phyloP scores from a whole-genome alignment of 1,140 invertebrate species.

The Solenopsis invicta region DNA sequence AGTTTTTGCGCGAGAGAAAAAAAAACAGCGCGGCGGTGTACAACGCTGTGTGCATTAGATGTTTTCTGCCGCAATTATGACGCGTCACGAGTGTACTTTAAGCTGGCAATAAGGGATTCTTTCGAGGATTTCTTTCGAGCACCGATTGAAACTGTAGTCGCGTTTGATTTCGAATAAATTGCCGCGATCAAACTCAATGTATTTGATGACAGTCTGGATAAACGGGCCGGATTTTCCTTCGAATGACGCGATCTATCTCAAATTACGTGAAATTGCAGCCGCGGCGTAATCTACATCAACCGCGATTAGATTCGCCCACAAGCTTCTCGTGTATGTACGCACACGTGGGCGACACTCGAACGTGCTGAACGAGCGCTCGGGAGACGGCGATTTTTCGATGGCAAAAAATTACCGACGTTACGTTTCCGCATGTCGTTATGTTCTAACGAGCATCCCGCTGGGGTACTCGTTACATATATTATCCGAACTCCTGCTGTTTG shows the following conservation, averaged over 20 bases:
- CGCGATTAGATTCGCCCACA: conserved; percentile 19
- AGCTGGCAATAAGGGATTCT: not conserved
- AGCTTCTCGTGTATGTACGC: not conserved
- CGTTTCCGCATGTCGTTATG: conserved; percentile 13
- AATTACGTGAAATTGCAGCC: conserved; percentile 39
- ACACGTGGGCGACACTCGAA: conserved; percentile 22
- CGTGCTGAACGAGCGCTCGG: not conserved
- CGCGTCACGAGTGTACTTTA: too few relatives aligned
- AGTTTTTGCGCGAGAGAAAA: not conserved
- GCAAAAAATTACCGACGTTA: not conserved
- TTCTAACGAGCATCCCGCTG: conserved; percentile 14
- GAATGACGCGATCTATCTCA: not conserved
- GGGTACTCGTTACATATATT: not conserved
- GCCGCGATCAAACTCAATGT: not conserved
- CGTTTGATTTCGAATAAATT: not conserved
- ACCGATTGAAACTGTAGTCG: not conserved
- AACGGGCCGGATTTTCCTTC: not conserved
- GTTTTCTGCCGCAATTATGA: not conserved
- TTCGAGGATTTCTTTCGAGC: not conserved
- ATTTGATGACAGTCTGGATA: not conserved
- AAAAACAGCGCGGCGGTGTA: not conserved
- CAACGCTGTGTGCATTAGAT: not conserved
- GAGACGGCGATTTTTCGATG: not conserved
- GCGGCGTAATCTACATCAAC: conserved; percentile 14
- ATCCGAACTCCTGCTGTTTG: not conserved